Evolutionary conservation across 2,797 vertebrate species (phyloP).

Genomic region (Platalea minor): DNA sequence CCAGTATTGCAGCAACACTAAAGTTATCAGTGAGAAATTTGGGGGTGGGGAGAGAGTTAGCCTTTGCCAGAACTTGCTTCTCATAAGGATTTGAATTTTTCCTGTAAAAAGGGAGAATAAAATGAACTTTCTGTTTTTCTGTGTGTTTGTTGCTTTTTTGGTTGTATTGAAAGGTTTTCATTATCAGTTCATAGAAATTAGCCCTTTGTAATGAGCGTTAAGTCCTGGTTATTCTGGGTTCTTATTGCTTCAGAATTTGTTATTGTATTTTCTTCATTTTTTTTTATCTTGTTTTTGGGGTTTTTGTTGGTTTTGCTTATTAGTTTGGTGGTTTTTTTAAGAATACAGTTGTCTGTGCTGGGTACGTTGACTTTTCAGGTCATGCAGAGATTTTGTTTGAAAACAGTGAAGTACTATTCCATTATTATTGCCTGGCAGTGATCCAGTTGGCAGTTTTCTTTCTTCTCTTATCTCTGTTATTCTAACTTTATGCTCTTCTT

Average conservation of each 20-base stretch:
- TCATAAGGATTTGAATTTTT: neutral
- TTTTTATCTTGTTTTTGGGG: too few species aligned
- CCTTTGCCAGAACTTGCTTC: neutral
- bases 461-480: neutral
- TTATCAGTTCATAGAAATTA: neutral
- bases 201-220: neutral
- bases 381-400: neutral
- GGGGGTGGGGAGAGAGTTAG: accelerated
- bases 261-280: neutral
- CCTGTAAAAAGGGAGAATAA: neutral
- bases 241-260: neutral
- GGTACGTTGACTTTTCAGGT: neutral
- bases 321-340: neutral
- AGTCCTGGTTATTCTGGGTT: neutral
- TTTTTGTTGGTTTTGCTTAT: neutral
- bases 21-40: neutral
- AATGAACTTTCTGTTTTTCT: neutral
- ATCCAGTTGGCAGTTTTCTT: neutral
- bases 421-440: neutral
- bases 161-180: neutral
- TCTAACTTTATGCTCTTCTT: neutral
- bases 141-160: neutral
- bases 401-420: neutral
- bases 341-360: neutral
- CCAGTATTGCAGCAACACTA: neutral